Evolutionary conservation across 2,888 invertebrate genomes (phyloP).

Genomic region (Slavum lentiscoides): DNA sequence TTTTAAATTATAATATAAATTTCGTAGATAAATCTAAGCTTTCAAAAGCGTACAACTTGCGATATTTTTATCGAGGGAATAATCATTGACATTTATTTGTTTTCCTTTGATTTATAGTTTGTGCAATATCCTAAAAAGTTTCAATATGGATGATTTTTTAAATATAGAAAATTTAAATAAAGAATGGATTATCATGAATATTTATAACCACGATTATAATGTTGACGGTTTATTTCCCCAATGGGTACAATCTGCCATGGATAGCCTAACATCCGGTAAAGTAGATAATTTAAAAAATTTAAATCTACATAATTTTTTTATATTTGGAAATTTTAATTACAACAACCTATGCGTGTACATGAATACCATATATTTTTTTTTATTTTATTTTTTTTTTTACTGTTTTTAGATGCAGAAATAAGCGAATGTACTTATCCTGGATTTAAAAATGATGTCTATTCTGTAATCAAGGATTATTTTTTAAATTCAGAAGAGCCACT

Average conservation of each 20-base stretch:
- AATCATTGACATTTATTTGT: background rate
- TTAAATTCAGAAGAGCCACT: conserved; percentile 49
- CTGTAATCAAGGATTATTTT: conserved; percentile 50
- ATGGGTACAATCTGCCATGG: conserved; percentile 49
- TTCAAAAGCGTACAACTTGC: too few species aligned
- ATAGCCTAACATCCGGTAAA: conserved; percentile 39
- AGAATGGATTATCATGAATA: conserved; percentile 48
- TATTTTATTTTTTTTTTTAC: too few species aligned
- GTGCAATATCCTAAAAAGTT: conserved; percentile 27
- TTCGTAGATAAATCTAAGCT: too few species aligned
- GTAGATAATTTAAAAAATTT: background rate
- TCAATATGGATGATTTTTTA: conserved; percentile 49
- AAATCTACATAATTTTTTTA: background rate
- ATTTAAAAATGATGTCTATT: conserved; percentile 47
- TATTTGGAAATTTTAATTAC: background rate
- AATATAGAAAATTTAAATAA: conserved; percentile 47
- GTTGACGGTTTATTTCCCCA: conserved; percentile 45
- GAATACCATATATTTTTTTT: too few species aligned
- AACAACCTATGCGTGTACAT: background rate
- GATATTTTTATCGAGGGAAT: background rate
- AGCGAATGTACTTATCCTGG: conserved; percentile 37
- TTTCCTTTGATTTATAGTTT: conserved; percentile 26
- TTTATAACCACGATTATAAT: conserved; percentile 41
- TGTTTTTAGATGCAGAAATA: conserved; percentile 33
- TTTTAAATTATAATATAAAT: background rate